Base-by-base conservation (phyloP, 2,113 vertebrate species). In the Oryzias javanicus region DNA sequence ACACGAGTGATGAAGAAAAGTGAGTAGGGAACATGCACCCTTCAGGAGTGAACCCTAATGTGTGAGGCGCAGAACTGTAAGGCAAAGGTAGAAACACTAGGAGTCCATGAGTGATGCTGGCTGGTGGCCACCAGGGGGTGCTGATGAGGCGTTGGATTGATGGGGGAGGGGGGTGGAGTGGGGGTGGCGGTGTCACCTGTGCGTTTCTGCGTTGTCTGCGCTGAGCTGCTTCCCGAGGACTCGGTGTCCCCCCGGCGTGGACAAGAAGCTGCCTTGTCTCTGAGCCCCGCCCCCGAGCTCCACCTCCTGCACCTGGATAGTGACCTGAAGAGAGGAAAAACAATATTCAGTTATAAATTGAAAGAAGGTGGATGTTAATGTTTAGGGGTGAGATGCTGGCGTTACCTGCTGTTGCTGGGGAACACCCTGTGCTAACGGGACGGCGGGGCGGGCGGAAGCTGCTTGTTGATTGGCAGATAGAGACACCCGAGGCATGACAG, bases 201-300 rank as follows among this genome's bases (percentile, higher is more conserved):
- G 97, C 6, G 93, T 92, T 82, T 99, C 97, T 0, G 97, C 96
- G 22, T 95, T 96, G 92, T 99, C 97, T 0, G 97, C 95, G 3
- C 96, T 99, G 76, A 99, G 92, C 88, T 99, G 97, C 91, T 99
- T 99, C 81, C 96, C 97, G 10, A 98, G 90, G 54, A 96, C 96
- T 67, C 96, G 67, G 91, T 98, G 97, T 59, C 92, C 91, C 0
- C 95, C 95, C 35, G 95, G 89, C 6, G 93, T 92, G 52, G 95
- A 90, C 90, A 98, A 89, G 74, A 96, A 93, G 84, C 49, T 89
- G 73, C 60, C 92, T 64, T 91, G 92, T 0, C 94, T 93, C 69
- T 94, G 93, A 14, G 53, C 84, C 80, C 76, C 90, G 19, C 81
- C 84, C 25, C 94, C 92, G 60, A 95, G 86, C 68, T 96, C 95